Conservation (phyloP, 2,797 vertebrate genomes). For the Tapirus indicus region DNA sequence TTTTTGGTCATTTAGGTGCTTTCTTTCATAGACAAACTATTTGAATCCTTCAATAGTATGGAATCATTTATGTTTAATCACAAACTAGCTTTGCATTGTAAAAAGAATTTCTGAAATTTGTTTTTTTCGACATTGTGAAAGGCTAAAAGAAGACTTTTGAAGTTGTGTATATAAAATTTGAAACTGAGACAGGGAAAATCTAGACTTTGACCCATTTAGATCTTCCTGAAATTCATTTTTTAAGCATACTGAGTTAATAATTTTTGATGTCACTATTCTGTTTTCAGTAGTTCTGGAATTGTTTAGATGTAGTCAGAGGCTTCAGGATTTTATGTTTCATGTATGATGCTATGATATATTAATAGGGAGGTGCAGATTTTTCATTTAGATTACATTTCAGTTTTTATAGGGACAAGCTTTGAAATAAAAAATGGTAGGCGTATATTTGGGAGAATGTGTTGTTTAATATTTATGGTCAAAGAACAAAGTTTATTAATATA, state of each 20-base stretch:
- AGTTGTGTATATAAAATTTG: background rate
- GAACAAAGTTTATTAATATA: conserved; percentile 45
- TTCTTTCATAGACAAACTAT: conserved; percentile 12
- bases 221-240: conserved; percentile 21
- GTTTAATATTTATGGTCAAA: conserved; percentile 44
- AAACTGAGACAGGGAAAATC: conserved; percentile 25
- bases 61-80: conserved; percentile 47
- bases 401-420: background rate
- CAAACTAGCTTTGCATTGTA: conserved; percentile 16
- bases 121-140: conserved; percentile 60
- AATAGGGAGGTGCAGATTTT: background rate
- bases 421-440: conserved; percentile 46
- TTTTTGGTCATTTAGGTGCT: conserved; percentile 17
- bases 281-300: conserved; percentile 53
- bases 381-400: conserved; percentile 33
- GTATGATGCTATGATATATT: background rate
- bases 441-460: background rate
- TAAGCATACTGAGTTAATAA: conserved; percentile 8
- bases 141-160: conserved; percentile 52
- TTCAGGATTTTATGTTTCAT: conserved; percentile 65
- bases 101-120: conserved; percentile 35
- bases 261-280: conserved; percentile 59
- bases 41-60: conserved; percentile 16
- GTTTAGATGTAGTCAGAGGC: conserved; percentile 13
- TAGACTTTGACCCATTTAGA: conserved; percentile 18